phyloP scores from a whole-genome alignment of 1,140 invertebrate species.

The Drosophila serrata region DNA sequence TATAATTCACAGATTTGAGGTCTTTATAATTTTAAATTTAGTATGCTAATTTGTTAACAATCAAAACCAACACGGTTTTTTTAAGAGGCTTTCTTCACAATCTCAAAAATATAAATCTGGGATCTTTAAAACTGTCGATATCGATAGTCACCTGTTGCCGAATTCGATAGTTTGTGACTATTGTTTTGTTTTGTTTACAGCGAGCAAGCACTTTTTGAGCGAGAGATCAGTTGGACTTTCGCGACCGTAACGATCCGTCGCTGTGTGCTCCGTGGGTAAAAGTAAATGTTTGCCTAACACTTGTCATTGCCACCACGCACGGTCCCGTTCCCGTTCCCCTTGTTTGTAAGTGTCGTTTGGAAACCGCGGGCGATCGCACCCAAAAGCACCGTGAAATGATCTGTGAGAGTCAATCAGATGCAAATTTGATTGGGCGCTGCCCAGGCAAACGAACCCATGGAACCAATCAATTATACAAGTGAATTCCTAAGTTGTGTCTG shows the following conservation, averaged over 20 bases:
- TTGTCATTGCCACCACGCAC: slow-evolving; percentile 20
- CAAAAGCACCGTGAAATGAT: slow-evolving; percentile 10
- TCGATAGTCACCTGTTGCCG: slow-evolving; percentile 10
- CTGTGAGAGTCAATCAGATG: slow-evolving; percentile 29
- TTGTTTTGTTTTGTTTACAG: slow-evolving; percentile 24
- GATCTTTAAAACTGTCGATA: neutral
- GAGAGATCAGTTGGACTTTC: slow-evolving; percentile 49
- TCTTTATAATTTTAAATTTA: too few relatives aligned
- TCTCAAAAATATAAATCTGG: neutral
- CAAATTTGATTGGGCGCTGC: slow-evolving; percentile 38
- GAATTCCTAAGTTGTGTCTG: slow-evolving; percentile 4
- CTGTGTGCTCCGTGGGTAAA: slow-evolving; percentile 1
- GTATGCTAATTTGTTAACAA: too few relatives aligned
- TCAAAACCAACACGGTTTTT: too few relatives aligned
- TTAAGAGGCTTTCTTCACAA: too few relatives aligned
- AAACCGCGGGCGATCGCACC: slow-evolving; percentile 16
- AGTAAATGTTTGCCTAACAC: slow-evolving; percentile 25
- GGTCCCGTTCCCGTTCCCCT: neutral
- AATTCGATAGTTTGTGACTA: slow-evolving; percentile 15
- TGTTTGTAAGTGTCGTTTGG: slow-evolving; percentile 27
- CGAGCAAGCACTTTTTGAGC: slow-evolving; percentile 22
- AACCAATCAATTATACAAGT: slow-evolving; percentile 39
- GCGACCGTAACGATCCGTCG: slow-evolving; percentile 14
- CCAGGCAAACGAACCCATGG: slow-evolving; percentile 13
- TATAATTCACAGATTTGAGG: too few relatives aligned